These are phyloP conservation scores for Torymus aiolomorphi DNA, from an alignment of 2,888 invertebrate species.

Conservation along the genomic window DNA sequence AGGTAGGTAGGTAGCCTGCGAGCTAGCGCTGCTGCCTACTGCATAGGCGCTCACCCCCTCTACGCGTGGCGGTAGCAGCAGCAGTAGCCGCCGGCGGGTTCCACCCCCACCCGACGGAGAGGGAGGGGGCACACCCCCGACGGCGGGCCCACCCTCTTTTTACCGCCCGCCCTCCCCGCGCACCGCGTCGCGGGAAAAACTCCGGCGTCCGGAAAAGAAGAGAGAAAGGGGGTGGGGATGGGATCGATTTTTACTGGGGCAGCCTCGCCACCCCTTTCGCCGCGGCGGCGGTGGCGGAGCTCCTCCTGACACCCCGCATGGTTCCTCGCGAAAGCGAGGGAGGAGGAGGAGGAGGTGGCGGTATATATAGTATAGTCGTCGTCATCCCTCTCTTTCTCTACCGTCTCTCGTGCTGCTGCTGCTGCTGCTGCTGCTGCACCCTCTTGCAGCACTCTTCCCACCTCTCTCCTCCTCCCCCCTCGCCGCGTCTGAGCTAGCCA, in stretches of 20 bases:
- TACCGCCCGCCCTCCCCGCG: conserved; percentile 23
- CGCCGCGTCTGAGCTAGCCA: conserved; percentile 51
- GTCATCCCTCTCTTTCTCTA: conserved; percentile 22
- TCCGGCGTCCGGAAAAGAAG: conserved; percentile 55
- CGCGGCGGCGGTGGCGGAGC: conserved; percentile 63
- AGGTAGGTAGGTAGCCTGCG: too few species aligned
- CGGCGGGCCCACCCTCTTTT: conserved; percentile 57
- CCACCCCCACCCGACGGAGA: conserved; percentile 25
- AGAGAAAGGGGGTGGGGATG: conserved; percentile 70
- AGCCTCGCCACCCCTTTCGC: conserved; percentile 70
- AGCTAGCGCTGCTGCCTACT: conserved; percentile 5
- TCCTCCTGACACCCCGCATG: conserved; percentile 59
- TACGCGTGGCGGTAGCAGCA: background rate
- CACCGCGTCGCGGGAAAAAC: conserved; percentile 55
- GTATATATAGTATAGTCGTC: conserved; percentile 25
- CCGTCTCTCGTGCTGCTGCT: conserved; percentile 9
- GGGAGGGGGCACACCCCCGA: conserved; percentile 44
- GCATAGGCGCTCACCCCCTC: conserved; percentile 38
- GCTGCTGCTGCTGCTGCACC: conserved; percentile 55
- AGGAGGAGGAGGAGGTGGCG: conserved; percentile 21
- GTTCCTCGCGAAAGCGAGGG: conserved; percentile 57
- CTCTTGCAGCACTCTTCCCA: conserved; percentile 51
- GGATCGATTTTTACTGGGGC: conserved; percentile 78
- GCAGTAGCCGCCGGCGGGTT: conserved; percentile 17
- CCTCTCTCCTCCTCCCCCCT: conserved; percentile 47